phyloP scores from a whole-genome alignment of 2,797 vertebrate species.

The Rhynchonycteris naso region DNA sequence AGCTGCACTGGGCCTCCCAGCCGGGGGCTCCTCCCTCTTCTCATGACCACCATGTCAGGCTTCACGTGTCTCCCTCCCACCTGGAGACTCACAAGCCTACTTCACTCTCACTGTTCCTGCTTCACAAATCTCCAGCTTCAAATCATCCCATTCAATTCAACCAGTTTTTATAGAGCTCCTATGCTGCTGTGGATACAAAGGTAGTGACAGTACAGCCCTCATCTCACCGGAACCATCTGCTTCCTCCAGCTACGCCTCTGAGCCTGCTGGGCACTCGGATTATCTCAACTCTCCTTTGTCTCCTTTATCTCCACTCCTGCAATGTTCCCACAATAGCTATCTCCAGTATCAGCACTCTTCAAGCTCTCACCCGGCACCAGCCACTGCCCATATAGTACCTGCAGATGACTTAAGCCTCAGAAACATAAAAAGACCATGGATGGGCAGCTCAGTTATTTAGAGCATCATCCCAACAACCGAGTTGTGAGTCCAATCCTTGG shows the following conservation, averaged over 20 bases:
- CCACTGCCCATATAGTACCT: background rate
- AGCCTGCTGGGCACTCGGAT: background rate
- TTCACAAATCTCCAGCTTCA: background rate
- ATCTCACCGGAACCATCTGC: background rate
- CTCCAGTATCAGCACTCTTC: background rate
- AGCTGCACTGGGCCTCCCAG: background rate
- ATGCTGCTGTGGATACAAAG: background rate
- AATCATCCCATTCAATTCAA: background rate
- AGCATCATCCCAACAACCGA: no score
- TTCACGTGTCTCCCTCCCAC: background rate
- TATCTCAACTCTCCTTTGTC: background rate
- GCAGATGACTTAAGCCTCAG: no score
- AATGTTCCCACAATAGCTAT: background rate
- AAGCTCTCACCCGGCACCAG: background rate
- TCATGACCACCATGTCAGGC: no score
- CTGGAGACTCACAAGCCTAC: background rate
- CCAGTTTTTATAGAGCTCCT: no score
- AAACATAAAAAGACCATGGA: no score
- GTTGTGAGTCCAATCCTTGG: no score
- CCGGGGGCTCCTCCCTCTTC: background rate
- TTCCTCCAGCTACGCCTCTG: background rate
- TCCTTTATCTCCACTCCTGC: background rate
- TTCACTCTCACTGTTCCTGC: background rate
- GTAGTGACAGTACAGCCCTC: background rate
- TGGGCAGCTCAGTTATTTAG: no score